Percentiles rank a stretch among this genome's conserved stretches.
These are phyloP conservation scores for Loriculus beryllinus DNA, from an alignment of 2,797 vertebrate genomes.

Conservation along the genomic window DNA sequence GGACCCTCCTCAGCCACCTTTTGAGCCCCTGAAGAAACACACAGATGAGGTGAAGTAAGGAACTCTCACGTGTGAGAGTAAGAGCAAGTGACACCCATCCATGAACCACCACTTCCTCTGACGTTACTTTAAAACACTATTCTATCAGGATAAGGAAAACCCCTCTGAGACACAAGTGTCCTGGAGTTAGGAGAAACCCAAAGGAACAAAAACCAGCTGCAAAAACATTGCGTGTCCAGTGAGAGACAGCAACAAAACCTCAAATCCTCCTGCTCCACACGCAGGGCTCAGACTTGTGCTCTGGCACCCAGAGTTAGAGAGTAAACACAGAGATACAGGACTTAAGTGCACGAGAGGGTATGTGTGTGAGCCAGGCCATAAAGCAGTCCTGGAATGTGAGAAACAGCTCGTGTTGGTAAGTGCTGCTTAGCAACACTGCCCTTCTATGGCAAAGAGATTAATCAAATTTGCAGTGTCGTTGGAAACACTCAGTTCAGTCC, in stretches of 20 bases:
- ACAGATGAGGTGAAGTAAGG: neutral
- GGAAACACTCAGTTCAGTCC: conserved; percentile 16
- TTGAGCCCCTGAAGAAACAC: neutral
- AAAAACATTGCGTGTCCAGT: accelerated
- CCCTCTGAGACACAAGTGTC: neutral
- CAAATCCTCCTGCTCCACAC: accelerated
- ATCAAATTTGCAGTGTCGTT: conserved; percentile 32
- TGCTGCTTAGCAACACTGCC: conserved; percentile 70
- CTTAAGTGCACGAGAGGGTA: neutral
- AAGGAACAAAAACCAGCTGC: neutral
- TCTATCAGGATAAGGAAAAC: neutral
- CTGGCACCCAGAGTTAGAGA: neutral
- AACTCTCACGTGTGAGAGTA: neutral
- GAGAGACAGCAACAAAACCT: neutral
- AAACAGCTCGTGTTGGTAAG: neutral
- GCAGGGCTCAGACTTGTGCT: neutral
- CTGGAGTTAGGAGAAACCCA: neutral
- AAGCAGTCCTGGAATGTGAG: neutral
- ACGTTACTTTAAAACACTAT: neutral
- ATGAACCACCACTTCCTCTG: neutral
- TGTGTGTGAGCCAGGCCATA: neutral
- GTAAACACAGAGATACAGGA: accelerated
- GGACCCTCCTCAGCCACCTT: neutral
- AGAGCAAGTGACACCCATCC: neutral
- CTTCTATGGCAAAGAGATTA: conserved; percentile 16